Base-by-base conservation (phyloP, 1,140 invertebrate species). In the Ceratitis capitata region DNA sequence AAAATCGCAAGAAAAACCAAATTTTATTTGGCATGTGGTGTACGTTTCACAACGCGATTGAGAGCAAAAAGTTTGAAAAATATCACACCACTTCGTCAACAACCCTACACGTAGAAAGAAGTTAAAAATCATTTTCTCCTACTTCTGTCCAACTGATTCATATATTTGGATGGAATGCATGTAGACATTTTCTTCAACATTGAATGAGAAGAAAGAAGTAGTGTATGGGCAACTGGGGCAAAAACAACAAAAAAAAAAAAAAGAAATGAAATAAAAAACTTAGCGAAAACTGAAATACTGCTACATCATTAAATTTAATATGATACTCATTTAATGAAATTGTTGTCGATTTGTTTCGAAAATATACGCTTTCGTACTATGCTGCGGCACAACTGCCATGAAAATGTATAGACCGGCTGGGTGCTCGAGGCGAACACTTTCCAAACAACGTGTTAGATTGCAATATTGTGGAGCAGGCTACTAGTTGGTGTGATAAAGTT, bases 221-320 rank as follows among this genome's bases (percentile, higher is more conserved):
- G 61, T 32, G 23, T 1, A 35, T 69, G 35, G 16, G 19, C 29
- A 69, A 61, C 3, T 45, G 39, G 39, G 35, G 16, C 69, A 78
- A 19, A 26, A n/a, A n/a, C n/a, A n/a, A n/a, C n/a, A n/a, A n/a
- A n/a, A n/a, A n/a, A n/a, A n/a, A n/a, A n/a, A n/a, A n/a, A n/a
- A n/a, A n/a, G n/a, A n/a, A n/a, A n/a, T n/a, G n/a, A n/a, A n/a
- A n/a, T n/a, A 78, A 78, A 78, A 78, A 78, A 83, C 35, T 89
- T 87, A 86, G 88, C 88, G 89, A 90, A 89, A 91, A 91, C 90
- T 91, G 89, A 92, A 92, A 92, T 92, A 92, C 91, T 90, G 91
- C 89, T 92, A 89, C 90, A 90, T 91, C 91, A 92, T 92, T 92
- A 92, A 92, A 92, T 92, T 92, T 92, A 92, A 92, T 92, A 92